Evolutionary conservation across 2,888 invertebrate genomes (phyloP), one percentile per base, ranked within the genome.

Genomic region (Troides helena): DNA sequence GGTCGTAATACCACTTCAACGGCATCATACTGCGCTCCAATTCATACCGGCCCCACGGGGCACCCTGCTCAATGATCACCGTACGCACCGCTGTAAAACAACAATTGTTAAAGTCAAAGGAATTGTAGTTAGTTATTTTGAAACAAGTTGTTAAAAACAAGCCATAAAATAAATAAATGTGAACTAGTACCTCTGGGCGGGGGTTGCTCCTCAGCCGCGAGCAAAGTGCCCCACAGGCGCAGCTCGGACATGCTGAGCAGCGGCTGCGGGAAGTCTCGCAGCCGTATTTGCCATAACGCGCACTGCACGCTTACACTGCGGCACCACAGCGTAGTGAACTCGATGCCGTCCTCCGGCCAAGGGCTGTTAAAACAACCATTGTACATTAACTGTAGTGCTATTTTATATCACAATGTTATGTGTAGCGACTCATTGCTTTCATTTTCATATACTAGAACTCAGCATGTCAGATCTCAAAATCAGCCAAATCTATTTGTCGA

Each of bases 1-100:
- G 94, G 88, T 99, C 99, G 89, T 99, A 98, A 90, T 98, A 99
- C 93, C 98, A 99, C 89, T 99, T 99, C 59, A 99, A 93, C 0
- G 99, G 96, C 65, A 98, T 96, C 97, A 99, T 98, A 75, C 96
- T 96, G 68, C 99, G 94, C 85, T 98, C 96, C 17, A 99, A 94
- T n/a, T 94, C 94, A 74, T 95, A 94, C 21, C 94, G 93, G 25
- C 96, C 96, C 95, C 98, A 99, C 0, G 99, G 98, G 21, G 94
- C 94, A 0, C 97, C 98, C 58, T 98, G 94, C 62, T 97, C 95
- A 23, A 98, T 94, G 12, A 94, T 93, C 67, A 97, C 97, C 5
- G 95, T 96, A 74, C 97, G 90, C 68, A 95, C 95, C 1, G 97
- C 97, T 95, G 84, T 0, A 71, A 65, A 53, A 2, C 1, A 10